Evolutionary conservation across 2,113 vertebrate genomes (phyloP).

Genomic region (Perca schrenkii): DNA sequence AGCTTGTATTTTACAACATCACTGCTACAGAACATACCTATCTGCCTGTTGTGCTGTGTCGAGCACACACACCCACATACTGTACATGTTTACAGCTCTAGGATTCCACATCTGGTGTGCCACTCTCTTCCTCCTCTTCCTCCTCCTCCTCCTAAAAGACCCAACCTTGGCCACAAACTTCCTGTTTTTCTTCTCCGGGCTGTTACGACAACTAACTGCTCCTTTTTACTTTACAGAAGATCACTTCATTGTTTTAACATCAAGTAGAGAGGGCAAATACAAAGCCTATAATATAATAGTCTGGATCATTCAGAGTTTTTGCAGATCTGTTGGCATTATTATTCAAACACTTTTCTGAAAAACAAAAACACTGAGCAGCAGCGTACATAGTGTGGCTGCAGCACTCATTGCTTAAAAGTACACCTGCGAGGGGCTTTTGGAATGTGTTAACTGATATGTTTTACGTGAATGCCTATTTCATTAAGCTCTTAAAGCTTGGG

Average conservation of each 20-base stretch:
- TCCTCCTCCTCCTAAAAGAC: conserved; percentile 35
- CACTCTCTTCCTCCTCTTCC: conserved; percentile 35
- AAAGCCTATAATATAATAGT: background rate
- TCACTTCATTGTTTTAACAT: too few relatives aligned
- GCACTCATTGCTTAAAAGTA: conserved; percentile 28
- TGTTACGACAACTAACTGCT: background rate
- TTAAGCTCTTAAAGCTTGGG: conserved; percentile 34
- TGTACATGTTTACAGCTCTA: conserved; percentile 65
- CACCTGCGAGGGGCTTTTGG: conserved; percentile 47
- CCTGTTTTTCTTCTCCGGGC: conserved; percentile 68
- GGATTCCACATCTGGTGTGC: conserved; percentile 69
- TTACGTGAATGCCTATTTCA: conserved; percentile 64
- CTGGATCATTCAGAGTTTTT: background rate
- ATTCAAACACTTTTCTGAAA: background rate
- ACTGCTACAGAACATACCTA: conserved; percentile 18
- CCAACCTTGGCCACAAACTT: conserved; percentile 68
- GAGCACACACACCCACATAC: conserved; percentile 38
- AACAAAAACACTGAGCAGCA: conserved; percentile 18
- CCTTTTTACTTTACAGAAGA: background rate
- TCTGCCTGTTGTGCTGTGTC: conserved; percentile 6
- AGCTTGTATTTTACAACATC: conserved; percentile 13
- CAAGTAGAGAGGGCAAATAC: background rate
- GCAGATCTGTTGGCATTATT: background rate
- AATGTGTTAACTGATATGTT: conserved; percentile 55
- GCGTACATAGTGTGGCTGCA: background rate